Base-by-base conservation (phyloP, 2,113 vertebrate species). In the Kobus ellipsiprymnus region DNA sequence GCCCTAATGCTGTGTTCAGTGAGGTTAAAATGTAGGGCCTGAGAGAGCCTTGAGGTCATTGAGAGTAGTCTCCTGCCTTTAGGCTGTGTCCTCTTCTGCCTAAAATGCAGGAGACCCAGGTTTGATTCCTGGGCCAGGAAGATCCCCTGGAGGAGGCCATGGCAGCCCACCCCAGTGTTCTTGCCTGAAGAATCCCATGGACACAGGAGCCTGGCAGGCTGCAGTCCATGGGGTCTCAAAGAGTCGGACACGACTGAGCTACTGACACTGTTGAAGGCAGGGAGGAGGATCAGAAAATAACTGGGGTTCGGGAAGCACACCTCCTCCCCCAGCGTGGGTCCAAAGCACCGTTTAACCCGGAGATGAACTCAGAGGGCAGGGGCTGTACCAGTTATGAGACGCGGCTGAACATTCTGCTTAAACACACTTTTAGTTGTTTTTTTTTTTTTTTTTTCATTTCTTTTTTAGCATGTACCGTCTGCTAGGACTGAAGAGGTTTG, bases 401-500 rank as follows among this genome's bases (percentile, higher is more conserved):
- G 13, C 55, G 59, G 52, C 80, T 10, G 55, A 90, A 36, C 88
- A 12, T 90, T 93, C 64, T 86, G 87, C 80, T 91, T 44, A 89
- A 94, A 87, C 27, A 36, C 5, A 3, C 77, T 95, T 95, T 91
- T 60, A 33, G 85, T 7, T 3, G n/a, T 46, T 87, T 9, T 54
- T 23, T 5, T 64, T 57, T 54, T 91, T 14, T 60, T 17, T 29
- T 8, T 4, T 36, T 7, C 12, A 16, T 67, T 85, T 97, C 59
- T 91, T 89, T 96, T 95, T 93, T 64, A 90, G 57, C 71, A n/a
- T 87, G 67, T 59, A n/a, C 44, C 5, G 6, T 78, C 78, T 83
- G 71, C 88, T 83, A 46, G 67, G 84, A 88, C 88, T 30, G 54
- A 83, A 87, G 91, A 90, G n/a, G 90, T 90, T 92, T 96, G 52